Percentiles rank a stretch among this genome's conserved stretches.
phyloP scores from a whole-genome alignment of 2,888 invertebrate species.

The Drosophila borborema region DNA sequence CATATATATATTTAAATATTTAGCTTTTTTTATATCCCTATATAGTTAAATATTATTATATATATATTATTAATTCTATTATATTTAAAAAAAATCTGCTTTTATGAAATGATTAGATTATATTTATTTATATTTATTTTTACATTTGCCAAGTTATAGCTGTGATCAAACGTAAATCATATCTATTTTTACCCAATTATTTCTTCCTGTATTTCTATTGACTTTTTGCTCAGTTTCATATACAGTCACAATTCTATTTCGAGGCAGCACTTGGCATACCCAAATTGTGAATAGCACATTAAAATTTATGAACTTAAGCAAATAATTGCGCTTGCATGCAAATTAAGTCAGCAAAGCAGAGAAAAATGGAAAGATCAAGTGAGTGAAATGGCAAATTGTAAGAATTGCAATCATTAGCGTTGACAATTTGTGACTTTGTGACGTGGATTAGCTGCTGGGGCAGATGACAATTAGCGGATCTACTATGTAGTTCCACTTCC shows the following conservation, averaged over 20 bases:
- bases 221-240: background rate
- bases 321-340: slow-evolving; percentile 42
- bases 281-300: slow-evolving; percentile 32
- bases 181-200: background rate
- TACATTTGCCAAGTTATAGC: no score
- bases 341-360: slow-evolving; percentile 44
- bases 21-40: no score
- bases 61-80: no score
- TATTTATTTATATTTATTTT: no score
- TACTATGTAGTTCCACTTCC: slow-evolving; percentile 51
- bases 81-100: no score
- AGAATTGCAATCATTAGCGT: slow-evolving; percentile 47
- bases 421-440: slow-evolving; percentile 63
- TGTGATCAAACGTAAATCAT: background rate
- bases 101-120: no score
- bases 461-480: slow-evolving; percentile 76
- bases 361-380: background rate
- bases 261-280: slow-evolving; percentile 32
- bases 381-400: slow-evolving; percentile 28
- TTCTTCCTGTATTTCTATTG: background rate
- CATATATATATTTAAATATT: no score
- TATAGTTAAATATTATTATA: no score
- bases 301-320: slow-evolving; percentile 30
- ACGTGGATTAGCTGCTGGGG: slow-evolving; percentile 63
- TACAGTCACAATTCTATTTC: slow-evolving; percentile 19